Percentiles rank a stretch among this genome's conserved stretches.
phyloP scores from a whole-genome alignment of 2,797 vertebrate species.

The Luscinia luscinia region DNA sequence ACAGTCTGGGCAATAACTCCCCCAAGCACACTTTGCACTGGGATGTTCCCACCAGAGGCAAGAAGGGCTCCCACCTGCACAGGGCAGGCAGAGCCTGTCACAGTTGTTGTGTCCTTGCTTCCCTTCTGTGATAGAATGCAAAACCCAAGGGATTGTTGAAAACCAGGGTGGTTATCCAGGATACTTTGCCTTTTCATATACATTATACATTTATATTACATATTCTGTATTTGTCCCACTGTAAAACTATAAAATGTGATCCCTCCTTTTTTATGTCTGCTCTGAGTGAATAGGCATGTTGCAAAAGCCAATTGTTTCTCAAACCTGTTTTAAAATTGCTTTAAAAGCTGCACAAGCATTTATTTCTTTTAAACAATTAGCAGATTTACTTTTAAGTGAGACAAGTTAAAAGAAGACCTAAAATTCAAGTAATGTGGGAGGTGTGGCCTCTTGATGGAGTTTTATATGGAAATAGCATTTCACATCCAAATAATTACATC shows the following conservation, averaged over 20 bases:
- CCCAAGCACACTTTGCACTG: neutral
- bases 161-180: neutral
- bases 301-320: neutral
- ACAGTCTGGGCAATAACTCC: neutral
- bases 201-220: no score
- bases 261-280: neutral
- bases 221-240: neutral
- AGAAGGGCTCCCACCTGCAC: neutral
- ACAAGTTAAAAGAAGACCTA: neutral
- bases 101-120: neutral
- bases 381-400: neutral
- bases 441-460: neutral
- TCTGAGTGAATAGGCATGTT: neutral
- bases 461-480: neutral
- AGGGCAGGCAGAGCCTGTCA: neutral
- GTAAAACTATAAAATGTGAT: neutral
- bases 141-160: neutral
- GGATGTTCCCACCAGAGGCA: neutral
- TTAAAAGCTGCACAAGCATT: neutral
- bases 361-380: neutral
- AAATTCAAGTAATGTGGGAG: neutral
- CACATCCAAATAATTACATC: conserved; percentile 27
- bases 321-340: neutral
- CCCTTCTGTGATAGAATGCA: neutral
- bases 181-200: neutral